These are phyloP conservation scores for Tolmerus cingulatus DNA, from an alignment of 2,888 invertebrate species.

Conservation along the genomic window DNA sequence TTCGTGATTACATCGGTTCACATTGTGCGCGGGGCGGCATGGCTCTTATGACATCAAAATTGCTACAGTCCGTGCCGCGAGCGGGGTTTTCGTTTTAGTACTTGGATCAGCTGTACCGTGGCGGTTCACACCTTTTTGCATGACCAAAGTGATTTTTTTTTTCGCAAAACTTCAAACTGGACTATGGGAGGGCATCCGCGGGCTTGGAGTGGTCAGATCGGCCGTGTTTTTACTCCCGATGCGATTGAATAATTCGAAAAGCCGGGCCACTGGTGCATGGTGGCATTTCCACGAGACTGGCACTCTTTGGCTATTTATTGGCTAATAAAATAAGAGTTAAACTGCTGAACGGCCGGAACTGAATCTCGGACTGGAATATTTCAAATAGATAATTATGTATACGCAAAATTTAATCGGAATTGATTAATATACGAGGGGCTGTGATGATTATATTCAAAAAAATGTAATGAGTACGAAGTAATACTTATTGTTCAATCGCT, in stretches of 20 bases:
- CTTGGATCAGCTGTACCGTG: neutral
- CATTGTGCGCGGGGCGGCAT: neutral
- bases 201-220: neutral
- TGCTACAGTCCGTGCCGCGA: neutral
- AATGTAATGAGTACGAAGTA: too few species aligned
- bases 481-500: too few species aligned
- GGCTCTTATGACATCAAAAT: slow-evolving; percentile 2
- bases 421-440: too few species aligned
- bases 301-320: neutral
- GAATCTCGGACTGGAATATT: neutral
- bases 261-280: neutral
- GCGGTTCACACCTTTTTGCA: neutral
- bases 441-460: too few species aligned
- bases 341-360: neutral
- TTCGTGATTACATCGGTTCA: neutral
- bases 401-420: too few species aligned
- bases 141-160: neutral
- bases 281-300: neutral
- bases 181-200: neutral
- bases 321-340: neutral
- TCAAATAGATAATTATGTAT: neutral
- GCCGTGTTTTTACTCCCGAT: neutral
- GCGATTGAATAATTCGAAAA: neutral
- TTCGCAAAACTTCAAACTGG: neutral
- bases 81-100: neutral